Percentiles rank a stretch among this genome's conserved stretches.
Conservation (phyloP, 2,797 vertebrate species). For the Hydrophis major region DNA sequence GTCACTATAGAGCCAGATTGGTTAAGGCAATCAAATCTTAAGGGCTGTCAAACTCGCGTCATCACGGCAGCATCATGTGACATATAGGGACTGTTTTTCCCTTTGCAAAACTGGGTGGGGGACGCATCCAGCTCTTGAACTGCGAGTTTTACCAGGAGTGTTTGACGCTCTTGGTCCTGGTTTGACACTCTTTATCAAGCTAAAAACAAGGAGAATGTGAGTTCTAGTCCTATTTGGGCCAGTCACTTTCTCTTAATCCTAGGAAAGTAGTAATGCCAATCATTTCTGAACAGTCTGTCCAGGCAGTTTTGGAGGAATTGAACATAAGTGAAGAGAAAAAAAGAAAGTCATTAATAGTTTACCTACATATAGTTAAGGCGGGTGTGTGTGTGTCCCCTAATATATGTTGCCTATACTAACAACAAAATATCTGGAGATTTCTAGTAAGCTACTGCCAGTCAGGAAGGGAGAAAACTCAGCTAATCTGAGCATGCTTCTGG, state of each 20-base stretch:
- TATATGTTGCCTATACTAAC: not conserved
- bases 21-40: not conserved
- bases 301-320: not conserved
- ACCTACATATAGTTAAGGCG: not conserved
- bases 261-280: not conserved
- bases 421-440: not conserved
- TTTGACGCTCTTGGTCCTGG: too few species aligned
- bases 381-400: not conserved
- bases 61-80: too few species aligned
- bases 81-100: too few species aligned
- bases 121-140: too few species aligned
- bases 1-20: not conserved
- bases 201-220: not conserved
- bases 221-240: not conserved
- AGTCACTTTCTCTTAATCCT: not conserved
- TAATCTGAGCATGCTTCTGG: not conserved
- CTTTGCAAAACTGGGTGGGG: too few species aligned
- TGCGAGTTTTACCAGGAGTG: too few species aligned
- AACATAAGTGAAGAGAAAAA: not conserved
- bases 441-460: not conserved
- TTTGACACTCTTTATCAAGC: not conserved
- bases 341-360: not conserved
- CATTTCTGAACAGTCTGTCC: not conserved
- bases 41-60: too few species aligned
- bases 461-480: not conserved